Evolutionary conservation across 2,888 invertebrate species (phyloP).

Genomic region (Drosophila yooni): DNA sequence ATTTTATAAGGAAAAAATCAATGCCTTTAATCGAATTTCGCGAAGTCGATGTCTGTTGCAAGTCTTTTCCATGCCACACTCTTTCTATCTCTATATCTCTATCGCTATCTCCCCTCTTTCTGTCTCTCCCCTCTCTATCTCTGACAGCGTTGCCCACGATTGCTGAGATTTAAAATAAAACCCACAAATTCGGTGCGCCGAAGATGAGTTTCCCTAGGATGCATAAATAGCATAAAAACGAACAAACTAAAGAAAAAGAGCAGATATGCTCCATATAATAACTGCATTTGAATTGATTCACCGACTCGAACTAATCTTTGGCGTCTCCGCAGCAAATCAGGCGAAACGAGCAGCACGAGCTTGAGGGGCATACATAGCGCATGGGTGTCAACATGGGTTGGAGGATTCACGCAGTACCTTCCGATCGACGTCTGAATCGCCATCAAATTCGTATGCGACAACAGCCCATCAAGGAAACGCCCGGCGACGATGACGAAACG

Average conservation of each 20-base stretch:
- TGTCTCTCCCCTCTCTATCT: neutral
- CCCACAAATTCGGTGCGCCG: constrained; percentile 14
- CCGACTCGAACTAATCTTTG: constrained; percentile 33
- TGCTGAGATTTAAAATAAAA: neutral
- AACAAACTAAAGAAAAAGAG: neutral
- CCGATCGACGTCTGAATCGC: constrained; percentile 85
- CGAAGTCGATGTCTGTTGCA: neutral
- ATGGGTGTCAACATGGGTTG: constrained; percentile 72
- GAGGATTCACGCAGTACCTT: constrained; percentile 84
- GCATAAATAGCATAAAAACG: constrained; percentile 4
- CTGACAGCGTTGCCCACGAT: constrained; percentile 26
- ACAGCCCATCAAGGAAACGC: constrained; percentile 61
- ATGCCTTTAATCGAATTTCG: too few relatives aligned
- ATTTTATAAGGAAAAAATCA: too few relatives aligned
- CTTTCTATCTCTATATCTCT: neutral
- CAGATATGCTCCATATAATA: constrained; percentile 6
- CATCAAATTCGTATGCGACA: constrained; percentile 84
- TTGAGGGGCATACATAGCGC: neutral
- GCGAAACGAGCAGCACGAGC: constrained; percentile 6
- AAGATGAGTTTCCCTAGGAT: constrained; percentile 20
- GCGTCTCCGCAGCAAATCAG: constrained; percentile 40
- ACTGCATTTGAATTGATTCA: neutral
- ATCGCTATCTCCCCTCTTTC: neutral
- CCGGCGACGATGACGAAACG: constrained; percentile 8
- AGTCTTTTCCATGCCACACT: neutral